phyloP scores from a whole-genome alignment of 2,113 vertebrate species.

The Chrysemys picta region DNA sequence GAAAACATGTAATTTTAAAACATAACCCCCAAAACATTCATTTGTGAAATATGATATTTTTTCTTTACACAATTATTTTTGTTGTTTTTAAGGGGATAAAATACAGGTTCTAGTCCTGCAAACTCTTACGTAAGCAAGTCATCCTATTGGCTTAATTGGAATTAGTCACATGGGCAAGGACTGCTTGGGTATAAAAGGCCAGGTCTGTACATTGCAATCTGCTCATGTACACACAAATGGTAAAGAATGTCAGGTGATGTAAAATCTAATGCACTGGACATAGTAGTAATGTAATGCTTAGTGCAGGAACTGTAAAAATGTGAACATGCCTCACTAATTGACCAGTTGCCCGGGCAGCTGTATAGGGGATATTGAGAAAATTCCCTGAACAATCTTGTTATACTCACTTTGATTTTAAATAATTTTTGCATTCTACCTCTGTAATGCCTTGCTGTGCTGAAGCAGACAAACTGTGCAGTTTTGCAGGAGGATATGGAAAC shows the following conservation, averaged over 20 bases:
- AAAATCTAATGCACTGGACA: not conserved
- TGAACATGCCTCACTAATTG: conserved; percentile 10
- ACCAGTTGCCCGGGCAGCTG: conserved; percentile 25
- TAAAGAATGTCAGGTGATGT: not conserved
- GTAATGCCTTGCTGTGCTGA: conserved; percentile 15
- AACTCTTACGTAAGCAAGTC: not conserved
- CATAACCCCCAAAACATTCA: not conserved
- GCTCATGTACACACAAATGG: rapidly evolving
- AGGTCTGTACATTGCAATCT: not conserved
- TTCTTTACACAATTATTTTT: not conserved
- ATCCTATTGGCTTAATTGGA: not conserved
- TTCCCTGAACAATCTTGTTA: conserved; percentile 46
- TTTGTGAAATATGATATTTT: not conserved
- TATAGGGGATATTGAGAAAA: conserved; percentile 37
- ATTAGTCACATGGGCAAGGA: not conserved
- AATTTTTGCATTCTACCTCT: conserved; percentile 37
- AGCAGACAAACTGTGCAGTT: conserved; percentile 23
- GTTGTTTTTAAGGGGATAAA: not conserved
- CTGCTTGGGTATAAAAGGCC: not conserved
- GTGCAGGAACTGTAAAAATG: conserved; percentile 21
- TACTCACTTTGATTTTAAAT: conserved; percentile 52
- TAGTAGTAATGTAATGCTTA: not conserved
- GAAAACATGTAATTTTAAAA: not conserved
- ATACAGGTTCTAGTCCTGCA: not conserved
- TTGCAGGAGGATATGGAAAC: not conserved